A percentile compares a stretch with the other conserved stretches of the same genome.
These are phyloP conservation scores for Acipenser ruthenus DNA, from an alignment of 2,797 vertebrate species.

Conservation along the genomic window DNA sequence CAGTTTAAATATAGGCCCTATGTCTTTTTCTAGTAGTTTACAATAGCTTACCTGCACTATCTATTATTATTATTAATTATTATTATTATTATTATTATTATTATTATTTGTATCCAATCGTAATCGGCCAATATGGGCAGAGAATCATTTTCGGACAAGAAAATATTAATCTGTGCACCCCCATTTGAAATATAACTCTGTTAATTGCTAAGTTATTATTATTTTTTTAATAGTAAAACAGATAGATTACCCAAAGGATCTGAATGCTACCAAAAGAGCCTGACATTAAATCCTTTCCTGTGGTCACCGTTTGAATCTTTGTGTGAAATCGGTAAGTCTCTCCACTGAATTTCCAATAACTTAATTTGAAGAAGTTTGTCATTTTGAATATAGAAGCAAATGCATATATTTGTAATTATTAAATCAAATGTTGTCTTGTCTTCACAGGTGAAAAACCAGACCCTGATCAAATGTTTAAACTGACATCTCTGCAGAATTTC, in stretches of 20 bases:
- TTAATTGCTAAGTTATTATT: constrained; percentile 6
- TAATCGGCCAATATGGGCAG: no score
- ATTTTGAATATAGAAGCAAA: no score
- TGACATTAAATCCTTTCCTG: constrained; percentile 94
- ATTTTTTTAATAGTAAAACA: constrained; percentile 73
- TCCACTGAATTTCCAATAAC: no score
- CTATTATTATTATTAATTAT: no score
- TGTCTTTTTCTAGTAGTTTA: no score
- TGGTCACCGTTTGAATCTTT: constrained; percentile 95
- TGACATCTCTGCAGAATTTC: constrained; percentile 87
- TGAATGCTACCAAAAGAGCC: constrained; percentile 97
- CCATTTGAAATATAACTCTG: neutral
- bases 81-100: no score
- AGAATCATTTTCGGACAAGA: no score
- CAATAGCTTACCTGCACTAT: no score
- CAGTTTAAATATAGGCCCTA: no score
- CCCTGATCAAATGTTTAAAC: constrained; percentile 92
- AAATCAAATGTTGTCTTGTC: neutral
- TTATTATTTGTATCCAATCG: no score
- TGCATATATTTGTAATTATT: neutral
- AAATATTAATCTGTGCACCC: no score
- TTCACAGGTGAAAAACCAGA: constrained; percentile 87
- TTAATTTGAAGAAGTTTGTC: no score
- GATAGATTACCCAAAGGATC: constrained; percentile 94
- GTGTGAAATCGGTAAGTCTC: constrained; percentile 88